These are phyloP conservation scores for Nettapus auritus DNA, from an alignment of 2,113 vertebrate genomes.

Conservation along the genomic window DNA sequence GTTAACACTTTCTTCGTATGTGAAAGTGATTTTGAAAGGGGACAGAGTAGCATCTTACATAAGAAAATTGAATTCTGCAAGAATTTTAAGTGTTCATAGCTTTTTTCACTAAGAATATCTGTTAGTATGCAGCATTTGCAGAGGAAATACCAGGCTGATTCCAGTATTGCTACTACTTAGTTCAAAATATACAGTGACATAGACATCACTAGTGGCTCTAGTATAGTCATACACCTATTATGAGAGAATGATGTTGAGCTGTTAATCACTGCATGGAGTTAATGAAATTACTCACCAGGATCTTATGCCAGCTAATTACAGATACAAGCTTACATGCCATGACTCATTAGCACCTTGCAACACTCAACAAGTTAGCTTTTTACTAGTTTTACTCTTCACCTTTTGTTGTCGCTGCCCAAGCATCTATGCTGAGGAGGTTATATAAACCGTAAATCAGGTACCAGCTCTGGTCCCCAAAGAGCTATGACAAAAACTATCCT, in stretches of 20 bases:
- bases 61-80: neutral
- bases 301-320: neutral
- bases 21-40: neutral
- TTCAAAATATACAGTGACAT: neutral
- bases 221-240: neutral
- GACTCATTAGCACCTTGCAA: neutral
- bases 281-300: neutral
- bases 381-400: neutral
- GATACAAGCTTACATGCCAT: neutral
- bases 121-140: neutral
- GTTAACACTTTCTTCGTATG: neutral
- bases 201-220: neutral
- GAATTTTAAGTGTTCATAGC: neutral
- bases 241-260: neutral
- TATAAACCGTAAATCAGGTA: neutral
- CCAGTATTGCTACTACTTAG: neutral
- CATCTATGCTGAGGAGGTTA: neutral
- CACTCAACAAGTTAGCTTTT: neutral
- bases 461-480: neutral
- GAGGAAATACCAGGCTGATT: neutral
- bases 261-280: neutral
- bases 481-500: neutral
- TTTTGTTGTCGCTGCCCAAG: neutral
- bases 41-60: accelerated
- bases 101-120: neutral